Evolutionary conservation across 2,797 vertebrate genomes (phyloP), one percentile per base, ranked within the genome.

Genomic region (Nannoperca australis): DNA sequence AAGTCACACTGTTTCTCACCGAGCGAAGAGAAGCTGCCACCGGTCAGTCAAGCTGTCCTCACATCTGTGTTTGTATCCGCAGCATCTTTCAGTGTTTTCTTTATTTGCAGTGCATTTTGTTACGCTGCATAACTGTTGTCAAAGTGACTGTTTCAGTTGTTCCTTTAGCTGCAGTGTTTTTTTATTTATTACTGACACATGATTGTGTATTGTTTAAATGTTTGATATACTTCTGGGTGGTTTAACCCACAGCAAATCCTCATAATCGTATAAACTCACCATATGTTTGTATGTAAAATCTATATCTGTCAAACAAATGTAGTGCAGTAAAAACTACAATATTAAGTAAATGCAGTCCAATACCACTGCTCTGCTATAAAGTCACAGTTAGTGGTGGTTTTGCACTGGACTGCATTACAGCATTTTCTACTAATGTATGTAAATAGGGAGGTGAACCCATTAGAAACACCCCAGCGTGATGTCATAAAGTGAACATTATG

Each of bases 1-100:
- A 63, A 10, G 7, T 11, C 1, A 70, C 83, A 86, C 55, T 89
- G 47, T 11, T 2, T 13, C 38, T 72, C 53, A 42, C 20, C 55
- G 24, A 63, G 13, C 4, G 13, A 38, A 8, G 18, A 76, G 14
- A 44, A 45, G 32, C 27, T 1, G 11, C 11, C n/a, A n/a, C n/a
- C n/a, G n/a, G n/a, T 20, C 32, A 38, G 18, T 38, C 10, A 27
- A 6, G 44, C 59, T 11, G 1, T 60, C 18, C 40, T 4, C 59
- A 44, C 11, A 9, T 44, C n/a, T 44, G 22, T 44, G 18, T 27
- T 44, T 24, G 4, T n/a, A n/a, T n/a, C n/a, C n/a, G n/a, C 50
- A 51, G 22, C 18, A 3, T 49, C 20, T 20, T 47, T n/a, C 17
- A 20, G 30, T 36, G 17, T 36, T 36, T n/a, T n/a, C 13, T 9